These are phyloP conservation scores for Lycia hirtaria DNA, from an alignment of 2,888 invertebrate species.

Conservation along the genomic window DNA sequence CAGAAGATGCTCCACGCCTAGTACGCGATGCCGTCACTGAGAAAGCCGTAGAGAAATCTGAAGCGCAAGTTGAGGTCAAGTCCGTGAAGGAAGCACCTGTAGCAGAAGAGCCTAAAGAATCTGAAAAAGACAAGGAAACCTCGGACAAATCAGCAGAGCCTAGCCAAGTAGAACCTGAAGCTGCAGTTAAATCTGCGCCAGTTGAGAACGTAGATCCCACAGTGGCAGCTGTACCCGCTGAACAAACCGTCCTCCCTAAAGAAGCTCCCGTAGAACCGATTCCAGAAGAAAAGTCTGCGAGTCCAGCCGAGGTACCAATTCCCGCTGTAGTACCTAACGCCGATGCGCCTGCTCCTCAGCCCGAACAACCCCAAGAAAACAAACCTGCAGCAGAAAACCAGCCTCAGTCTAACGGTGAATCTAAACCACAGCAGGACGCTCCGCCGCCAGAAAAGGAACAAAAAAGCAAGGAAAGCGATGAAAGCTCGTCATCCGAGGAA, in stretches of 20 bases:
- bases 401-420: neutral
- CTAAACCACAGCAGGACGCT: constrained; percentile 30
- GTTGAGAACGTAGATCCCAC: neutral
- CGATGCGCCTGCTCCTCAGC: constrained; percentile 26
- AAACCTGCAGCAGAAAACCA: constrained; percentile 9
- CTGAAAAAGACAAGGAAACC: constrained; percentile 33
- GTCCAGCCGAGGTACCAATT: neutral
- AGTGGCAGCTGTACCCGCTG: neutral
- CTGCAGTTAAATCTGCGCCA: neutral
- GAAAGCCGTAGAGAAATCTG: constrained; percentile 8
- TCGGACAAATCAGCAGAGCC: constrained; percentile 4
- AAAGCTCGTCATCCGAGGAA: constrained; percentile 58
- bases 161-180: constrained; percentile 8
- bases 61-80: constrained; percentile 16
- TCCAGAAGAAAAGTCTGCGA: neutral
- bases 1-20: constrained; percentile 63
- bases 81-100: constrained; percentile 26
- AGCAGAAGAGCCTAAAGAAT: constrained; percentile 36
- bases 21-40: constrained; percentile 72
- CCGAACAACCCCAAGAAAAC: constrained; percentile 14
- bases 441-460: constrained; percentile 53
- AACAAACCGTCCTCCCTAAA: neutral
- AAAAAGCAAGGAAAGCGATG: constrained; percentile 58
- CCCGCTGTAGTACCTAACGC: constrained; percentile 8
- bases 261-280: neutral